phyloP scores from a whole-genome alignment of 2,113 vertebrate species.

The Engraulis encrasicolus region DNA sequence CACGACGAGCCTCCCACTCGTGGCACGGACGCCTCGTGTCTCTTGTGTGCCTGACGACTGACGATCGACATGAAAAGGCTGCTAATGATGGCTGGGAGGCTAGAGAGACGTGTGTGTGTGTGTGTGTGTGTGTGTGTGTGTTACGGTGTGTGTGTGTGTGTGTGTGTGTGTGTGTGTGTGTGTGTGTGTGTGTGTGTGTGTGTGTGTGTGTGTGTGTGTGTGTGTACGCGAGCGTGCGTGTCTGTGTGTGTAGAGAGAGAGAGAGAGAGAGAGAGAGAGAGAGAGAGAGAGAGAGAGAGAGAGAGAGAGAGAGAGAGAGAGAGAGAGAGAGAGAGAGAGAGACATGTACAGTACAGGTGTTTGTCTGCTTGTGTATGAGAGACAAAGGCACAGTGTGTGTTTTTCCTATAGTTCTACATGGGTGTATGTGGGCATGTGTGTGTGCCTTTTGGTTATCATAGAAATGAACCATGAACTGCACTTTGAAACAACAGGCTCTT shows the following conservation, averaged over 20 bases:
- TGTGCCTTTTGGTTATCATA: too few species aligned
- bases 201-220: background rate
- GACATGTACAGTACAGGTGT: too few species aligned
- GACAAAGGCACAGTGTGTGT: too few species aligned
- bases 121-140: background rate
- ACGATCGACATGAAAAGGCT: constrained; percentile 5
- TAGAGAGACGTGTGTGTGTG: background rate
- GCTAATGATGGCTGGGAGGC: constrained; percentile 27
- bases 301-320: too few species aligned
- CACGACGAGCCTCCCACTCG: constrained; percentile 19
- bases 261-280: too few species aligned
- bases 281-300: too few species aligned
- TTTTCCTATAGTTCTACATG: too few species aligned
- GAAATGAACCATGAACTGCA: too few species aligned
- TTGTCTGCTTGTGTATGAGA: too few species aligned
- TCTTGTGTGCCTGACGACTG: background rate
- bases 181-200: too few species aligned
- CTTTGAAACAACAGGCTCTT: constrained; percentile 4
- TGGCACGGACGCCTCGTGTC: constrained; percentile 18
- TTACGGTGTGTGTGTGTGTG: background rate
- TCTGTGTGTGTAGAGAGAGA: background rate
- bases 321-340: too few species aligned
- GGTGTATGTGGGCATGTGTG: too few species aligned
- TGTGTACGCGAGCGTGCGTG: background rate
- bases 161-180: constrained; percentile 23